Percentiles rank a stretch among this genome's conserved stretches.
Evolutionary conservation across 1,140 invertebrate species (phyloP).

Genomic region (Ganaspis sp.): DNA sequence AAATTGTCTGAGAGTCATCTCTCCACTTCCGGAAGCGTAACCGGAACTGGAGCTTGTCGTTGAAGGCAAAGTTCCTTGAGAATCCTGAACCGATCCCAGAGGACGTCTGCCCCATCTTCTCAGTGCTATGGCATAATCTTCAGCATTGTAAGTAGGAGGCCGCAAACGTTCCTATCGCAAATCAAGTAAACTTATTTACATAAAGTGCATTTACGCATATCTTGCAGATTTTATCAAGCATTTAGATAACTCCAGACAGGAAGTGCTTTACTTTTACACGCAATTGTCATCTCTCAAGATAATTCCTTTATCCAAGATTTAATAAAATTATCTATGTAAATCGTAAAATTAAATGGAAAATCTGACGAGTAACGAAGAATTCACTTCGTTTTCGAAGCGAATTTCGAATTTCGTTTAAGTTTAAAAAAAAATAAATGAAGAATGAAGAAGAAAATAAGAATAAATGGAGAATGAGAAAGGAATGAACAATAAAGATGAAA

Average conservation of each 20-base stretch:
- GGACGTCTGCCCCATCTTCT: slow-evolving; percentile 85
- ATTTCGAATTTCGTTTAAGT: too few relatives aligned
- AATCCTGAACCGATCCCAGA: slow-evolving; percentile 66
- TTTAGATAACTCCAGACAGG: neutral
- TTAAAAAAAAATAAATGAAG: too few relatives aligned
- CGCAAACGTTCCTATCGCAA: slow-evolving; percentile 84
- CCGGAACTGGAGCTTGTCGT: slow-evolving; percentile 75
- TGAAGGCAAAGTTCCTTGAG: slow-evolving; percentile 72
- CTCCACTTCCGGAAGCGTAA: slow-evolving; percentile 78
- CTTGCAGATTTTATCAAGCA: neutral
- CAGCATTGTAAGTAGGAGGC: slow-evolving; percentile 90
- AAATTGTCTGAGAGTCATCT: slow-evolving; percentile 92
- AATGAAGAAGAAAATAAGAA: too few relatives aligned
- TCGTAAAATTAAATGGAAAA: too few relatives aligned
- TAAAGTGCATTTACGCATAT: slow-evolving; percentile 14
- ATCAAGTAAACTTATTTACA: slow-evolving; percentile 40
- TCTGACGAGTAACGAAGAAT: too few relatives aligned
- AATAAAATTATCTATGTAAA: too few relatives aligned
- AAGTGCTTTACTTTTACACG: neutral
- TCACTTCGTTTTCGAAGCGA: too few relatives aligned
- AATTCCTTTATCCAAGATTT: neutral
- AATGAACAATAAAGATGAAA: too few relatives aligned
- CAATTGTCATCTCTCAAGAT: neutral
- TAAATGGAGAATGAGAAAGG: too few relatives aligned
- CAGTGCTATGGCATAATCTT: slow-evolving; percentile 87